Evolutionary conservation across 2,797 vertebrate species (phyloP), one percentile per base, ranked within the genome.

Genomic region (Ataeniobius toweri): DNA sequence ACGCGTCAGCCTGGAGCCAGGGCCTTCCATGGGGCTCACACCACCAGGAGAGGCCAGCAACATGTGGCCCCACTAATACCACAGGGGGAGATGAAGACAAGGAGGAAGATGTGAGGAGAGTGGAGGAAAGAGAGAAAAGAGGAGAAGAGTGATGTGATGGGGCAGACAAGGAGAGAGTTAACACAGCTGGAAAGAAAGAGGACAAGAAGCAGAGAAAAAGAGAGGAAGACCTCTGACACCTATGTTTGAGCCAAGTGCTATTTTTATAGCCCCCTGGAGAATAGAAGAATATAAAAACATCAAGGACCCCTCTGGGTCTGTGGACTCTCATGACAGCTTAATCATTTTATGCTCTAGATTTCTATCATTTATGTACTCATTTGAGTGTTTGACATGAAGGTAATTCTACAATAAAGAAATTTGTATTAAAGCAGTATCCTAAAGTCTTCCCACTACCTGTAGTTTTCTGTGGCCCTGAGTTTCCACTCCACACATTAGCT

Each of bases 1-100:
- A 79, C 89, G 93, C 96, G 97, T 96, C 97, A 96, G 96, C 96
- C 95, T 97, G 97, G 98, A 98, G 97, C 97, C 97, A 96, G 93
- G 93, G 96, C 95, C 96, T 95, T 96, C 96, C 96, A 89, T 89
- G 89, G 93, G 90, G 91, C 90, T 94, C 91, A 92, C 93, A 93
- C 93, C 93, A 87, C 96, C 97, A 96, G 96, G 91, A 95, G 94
- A 93, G 96, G 96, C 92, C 96, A 95, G 96, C 96, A 97, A 96
- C 97, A 96, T 96, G 97, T 96, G 97, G 96, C 94, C 95, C 94
- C 88, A 83, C 95, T 95, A 95, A 96, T 96, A 96, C 96, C 96
- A 96, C 94, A 95, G 95, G 95, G 94, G 95, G 93, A 94, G 93
- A 95, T 89, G 92, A 91, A 92, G 80, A 84, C 74, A 72, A 69